Percentiles rank a stretch among this genome's conserved stretches.
These are phyloP conservation scores for Ophion costatus DNA, from an alignment of 2,888 invertebrate genomes.

Conservation along the genomic window DNA sequence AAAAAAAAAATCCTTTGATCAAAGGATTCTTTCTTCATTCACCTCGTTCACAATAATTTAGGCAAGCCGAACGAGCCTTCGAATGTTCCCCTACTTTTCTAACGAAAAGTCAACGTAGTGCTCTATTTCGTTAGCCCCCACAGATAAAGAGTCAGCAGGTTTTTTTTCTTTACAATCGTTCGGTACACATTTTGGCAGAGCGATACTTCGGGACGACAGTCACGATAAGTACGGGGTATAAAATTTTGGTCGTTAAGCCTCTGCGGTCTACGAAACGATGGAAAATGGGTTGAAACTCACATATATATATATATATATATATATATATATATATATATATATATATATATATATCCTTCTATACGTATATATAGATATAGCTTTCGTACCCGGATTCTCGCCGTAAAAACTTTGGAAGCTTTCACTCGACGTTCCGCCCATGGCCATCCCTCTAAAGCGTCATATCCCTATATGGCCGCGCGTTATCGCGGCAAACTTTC, in stretches of 20 bases:
- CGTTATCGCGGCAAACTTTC: conserved; percentile 12
- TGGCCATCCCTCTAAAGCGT: conserved; percentile 32
- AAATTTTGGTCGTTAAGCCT: conserved; percentile 32
- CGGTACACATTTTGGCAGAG: conserved; percentile 1
- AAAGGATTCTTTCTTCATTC: too few relatives aligned
- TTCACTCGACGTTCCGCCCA: conserved; percentile 24
- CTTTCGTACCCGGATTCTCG: conserved; percentile 28
- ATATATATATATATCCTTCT: conserved; percentile 6
- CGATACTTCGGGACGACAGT: conserved; percentile 23
- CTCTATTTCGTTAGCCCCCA: too few relatives aligned
- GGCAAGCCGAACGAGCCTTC: too few relatives aligned
- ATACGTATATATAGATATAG: conserved; percentile 7
- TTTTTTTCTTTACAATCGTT: conserved; percentile 24
- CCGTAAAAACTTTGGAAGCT: conserved; percentile 52
- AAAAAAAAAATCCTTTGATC: too few relatives aligned
- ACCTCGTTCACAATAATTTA: too few relatives aligned
- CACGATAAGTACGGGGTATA: conserved; percentile 28
- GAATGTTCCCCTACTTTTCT: too few relatives aligned
- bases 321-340: conserved; percentile 1
- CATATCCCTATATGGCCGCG: conserved; percentile 6
- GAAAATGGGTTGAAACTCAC: conserved; percentile 24
- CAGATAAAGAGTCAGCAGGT: too few relatives aligned
- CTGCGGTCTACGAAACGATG: conserved; percentile 11
- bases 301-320: background rate
- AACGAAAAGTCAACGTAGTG: too few relatives aligned